Evolutionary conservation across 2,797 vertebrate species (phyloP).

Genomic region (Hippopotamyrus pictus): DNA sequence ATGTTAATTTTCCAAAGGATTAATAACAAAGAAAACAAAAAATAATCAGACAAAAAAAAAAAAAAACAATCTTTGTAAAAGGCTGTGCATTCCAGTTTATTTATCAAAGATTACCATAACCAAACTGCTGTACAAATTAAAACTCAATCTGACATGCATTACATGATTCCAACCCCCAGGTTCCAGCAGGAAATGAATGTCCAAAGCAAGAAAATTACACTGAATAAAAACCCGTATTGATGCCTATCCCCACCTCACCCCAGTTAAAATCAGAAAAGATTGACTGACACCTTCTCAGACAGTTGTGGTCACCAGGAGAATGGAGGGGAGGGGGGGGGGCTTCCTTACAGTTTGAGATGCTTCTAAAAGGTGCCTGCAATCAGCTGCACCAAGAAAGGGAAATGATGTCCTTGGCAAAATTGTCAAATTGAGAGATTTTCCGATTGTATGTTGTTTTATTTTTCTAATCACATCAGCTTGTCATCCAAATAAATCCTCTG

Average conservation of each 20-base stretch:
- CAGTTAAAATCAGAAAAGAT: constrained; percentile 50
- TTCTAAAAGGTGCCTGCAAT: background rate
- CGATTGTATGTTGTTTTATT: background rate
- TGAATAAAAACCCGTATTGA: constrained; percentile 64
- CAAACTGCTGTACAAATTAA: constrained; percentile 81
- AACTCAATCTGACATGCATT: constrained; percentile 69
- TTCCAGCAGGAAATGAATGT: constrained; percentile 49
- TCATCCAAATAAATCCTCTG: background rate
- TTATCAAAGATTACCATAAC: constrained; percentile 76
- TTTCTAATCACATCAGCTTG: background rate
- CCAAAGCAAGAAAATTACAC: constrained; percentile 51
- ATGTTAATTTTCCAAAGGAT: background rate
- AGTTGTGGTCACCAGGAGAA: constrained; percentile 37
- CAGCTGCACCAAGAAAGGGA: background rate
- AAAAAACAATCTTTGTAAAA: constrained; percentile 49
- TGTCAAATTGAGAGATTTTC: constrained; percentile 1
- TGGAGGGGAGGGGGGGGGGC: constrained; percentile 18
- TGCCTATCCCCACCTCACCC: constrained; percentile 40
- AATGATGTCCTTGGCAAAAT: constrained; percentile 13
- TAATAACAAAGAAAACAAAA: background rate
- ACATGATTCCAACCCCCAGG: constrained; percentile 56
- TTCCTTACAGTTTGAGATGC: background rate
- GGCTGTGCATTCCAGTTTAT: constrained; percentile 75
- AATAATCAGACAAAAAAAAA: background rate
- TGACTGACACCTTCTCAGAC: constrained; percentile 35